These are phyloP conservation scores for Remorina albescens DNA, from an alignment of 2,797 vertebrate genomes.

Conservation along the genomic window DNA sequence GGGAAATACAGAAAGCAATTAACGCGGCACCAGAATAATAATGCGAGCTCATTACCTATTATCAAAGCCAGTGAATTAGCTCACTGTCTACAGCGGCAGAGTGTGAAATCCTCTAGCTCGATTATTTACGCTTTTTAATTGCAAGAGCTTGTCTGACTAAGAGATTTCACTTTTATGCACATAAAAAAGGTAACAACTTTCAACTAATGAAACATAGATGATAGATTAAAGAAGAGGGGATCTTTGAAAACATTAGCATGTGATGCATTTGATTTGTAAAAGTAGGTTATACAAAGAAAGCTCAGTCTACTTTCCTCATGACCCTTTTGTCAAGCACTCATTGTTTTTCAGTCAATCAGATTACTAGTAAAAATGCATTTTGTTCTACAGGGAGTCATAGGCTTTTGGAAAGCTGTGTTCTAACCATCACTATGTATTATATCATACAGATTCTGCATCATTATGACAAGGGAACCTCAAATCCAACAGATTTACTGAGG, in stretches of 20 bases:
- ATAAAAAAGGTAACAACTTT: constrained; percentile 83
- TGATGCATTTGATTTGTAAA: constrained; percentile 80
- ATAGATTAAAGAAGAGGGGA: constrained; percentile 81
- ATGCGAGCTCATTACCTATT: constrained; percentile 88
- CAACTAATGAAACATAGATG: constrained; percentile 83
- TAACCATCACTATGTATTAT: constrained; percentile 48
- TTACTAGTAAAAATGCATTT: constrained; percentile 76
- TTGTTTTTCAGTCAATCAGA: constrained; percentile 83
- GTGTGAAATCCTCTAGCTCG: constrained; percentile 86
- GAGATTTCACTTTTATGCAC: constrained; percentile 84
- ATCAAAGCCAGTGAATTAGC: constrained; percentile 88
- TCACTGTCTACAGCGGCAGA: constrained; percentile 84
- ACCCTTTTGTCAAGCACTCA: constrained; percentile 79
- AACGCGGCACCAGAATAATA: constrained; percentile 86
- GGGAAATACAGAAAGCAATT: constrained; percentile 90
- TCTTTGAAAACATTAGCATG: constrained; percentile 81
- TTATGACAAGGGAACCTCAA: constrained; percentile 67
- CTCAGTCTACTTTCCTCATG: constrained; percentile 67
- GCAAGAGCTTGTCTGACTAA: constrained; percentile 83
- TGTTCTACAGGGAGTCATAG: constrained; percentile 64
- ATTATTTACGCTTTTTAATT: constrained; percentile 88
- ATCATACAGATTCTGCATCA: constrained; percentile 58
- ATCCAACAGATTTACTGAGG: constrained; percentile 62
- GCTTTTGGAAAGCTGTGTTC: constrained; percentile 60
- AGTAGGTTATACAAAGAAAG: constrained; percentile 80